A percentile compares a stretch with the other conserved stretches of the same genome.
These are phyloP conservation scores for Drosophila colorata DNA, from an alignment of 2,888 invertebrate species.

Conservation along the genomic window DNA sequence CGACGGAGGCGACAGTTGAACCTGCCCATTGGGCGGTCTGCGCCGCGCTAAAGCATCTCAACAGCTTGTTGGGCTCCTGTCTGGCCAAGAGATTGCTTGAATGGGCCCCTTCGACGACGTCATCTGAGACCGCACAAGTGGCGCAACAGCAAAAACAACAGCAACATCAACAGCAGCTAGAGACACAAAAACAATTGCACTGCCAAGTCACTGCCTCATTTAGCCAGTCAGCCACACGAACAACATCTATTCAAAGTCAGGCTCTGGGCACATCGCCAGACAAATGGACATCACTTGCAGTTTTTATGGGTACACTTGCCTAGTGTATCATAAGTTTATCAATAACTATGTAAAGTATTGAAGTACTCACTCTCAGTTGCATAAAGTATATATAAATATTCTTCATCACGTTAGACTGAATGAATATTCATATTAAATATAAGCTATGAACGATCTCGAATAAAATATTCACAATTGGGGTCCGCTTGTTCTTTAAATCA, in stretches of 20 bases:
- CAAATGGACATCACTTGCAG: slow-evolving; percentile 41
- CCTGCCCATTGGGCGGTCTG: slow-evolving; percentile 32
- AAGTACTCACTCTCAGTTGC: background rate
- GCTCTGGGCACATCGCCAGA: slow-evolving; percentile 1
- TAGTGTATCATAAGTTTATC: background rate
- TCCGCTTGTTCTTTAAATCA: too few relatives aligned
- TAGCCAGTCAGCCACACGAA: slow-evolving; percentile 42
- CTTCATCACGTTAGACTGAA: too few relatives aligned
- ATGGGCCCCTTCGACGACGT: slow-evolving; percentile 26
- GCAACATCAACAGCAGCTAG: slow-evolving; percentile 16
- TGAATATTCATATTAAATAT: background rate
- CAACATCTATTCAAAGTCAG: slow-evolving; percentile 29
- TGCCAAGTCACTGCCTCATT: slow-evolving; percentile 50
- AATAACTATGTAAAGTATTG: background rate
- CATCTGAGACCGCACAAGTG: slow-evolving; percentile 70
- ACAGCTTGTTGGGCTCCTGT: slow-evolving; percentile 38
- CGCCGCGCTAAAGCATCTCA: slow-evolving; percentile 30
- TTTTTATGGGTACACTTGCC: slow-evolving; percentile 6
- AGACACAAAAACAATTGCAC: slow-evolving; percentile 22
- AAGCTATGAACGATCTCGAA: too few relatives aligned
- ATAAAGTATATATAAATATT: too few relatives aligned
- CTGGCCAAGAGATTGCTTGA: slow-evolving; percentile 35
- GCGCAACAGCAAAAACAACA: slow-evolving; percentile 46
- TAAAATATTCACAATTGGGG: too few relatives aligned
- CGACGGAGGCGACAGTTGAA: slow-evolving; percentile 20